These are phyloP conservation scores for Holacanthella duospinosa DNA, from an alignment of 2,888 invertebrate species.

Conservation along the genomic window DNA sequence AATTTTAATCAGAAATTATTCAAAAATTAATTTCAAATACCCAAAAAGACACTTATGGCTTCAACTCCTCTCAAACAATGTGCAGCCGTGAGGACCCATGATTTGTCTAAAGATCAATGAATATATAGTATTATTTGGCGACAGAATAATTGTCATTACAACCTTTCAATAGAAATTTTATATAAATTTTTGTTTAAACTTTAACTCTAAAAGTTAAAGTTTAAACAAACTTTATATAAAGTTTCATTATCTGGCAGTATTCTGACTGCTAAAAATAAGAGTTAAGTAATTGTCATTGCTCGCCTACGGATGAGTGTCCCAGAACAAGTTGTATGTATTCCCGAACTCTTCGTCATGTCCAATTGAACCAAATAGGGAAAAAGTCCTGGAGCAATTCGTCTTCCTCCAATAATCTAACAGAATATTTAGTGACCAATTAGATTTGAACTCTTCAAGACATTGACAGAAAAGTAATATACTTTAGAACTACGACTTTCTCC, in stretches of 20 bases:
- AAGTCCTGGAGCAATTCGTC: constrained; percentile 26
- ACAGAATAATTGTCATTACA: no score
- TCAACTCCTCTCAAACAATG: constrained; percentile 33
- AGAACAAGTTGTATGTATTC: constrained; percentile 34
- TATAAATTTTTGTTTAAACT: no score
- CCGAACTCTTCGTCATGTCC: constrained; percentile 34
- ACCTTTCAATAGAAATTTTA: no score
- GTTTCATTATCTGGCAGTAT: no score
- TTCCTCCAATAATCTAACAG: constrained; percentile 34
- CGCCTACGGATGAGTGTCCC: constrained; percentile 31
- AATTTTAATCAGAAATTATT: no score
- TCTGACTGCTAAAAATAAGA: no score
- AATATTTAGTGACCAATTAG: not conserved
- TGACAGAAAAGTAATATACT: no score
- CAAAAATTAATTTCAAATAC: not conserved
- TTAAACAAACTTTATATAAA: no score
- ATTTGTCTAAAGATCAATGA: no score
- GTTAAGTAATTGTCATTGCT: no score
- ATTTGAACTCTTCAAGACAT: not conserved
- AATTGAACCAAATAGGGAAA: constrained; percentile 36
- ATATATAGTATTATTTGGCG: no score
- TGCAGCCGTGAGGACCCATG: constrained; percentile 33
- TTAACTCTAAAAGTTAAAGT: no score
- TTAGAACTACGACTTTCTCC: not conserved
- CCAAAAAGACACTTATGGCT: constrained; percentile 32